Evolutionary conservation across 2,797 vertebrate species (phyloP).

Genomic region (Zenarchopterus dispar): DNA sequence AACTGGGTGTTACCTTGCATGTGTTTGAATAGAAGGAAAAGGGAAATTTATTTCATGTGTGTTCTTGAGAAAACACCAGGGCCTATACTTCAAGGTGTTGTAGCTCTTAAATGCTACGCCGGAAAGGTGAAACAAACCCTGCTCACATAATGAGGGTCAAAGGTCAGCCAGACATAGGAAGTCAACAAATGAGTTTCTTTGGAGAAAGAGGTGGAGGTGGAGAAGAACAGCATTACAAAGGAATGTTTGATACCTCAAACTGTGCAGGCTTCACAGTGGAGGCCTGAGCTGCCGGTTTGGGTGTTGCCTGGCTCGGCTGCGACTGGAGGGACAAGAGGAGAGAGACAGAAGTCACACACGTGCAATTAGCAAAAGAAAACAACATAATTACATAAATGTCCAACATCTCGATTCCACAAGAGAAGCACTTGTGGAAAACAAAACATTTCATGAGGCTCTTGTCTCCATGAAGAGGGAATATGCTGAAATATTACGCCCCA

Average conservation of each 20-base stretch:
- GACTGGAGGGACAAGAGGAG: conserved; percentile 68
- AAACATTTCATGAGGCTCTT: conserved; percentile 7
- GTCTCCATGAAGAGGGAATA: neutral
- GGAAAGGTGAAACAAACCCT: conserved; percentile 46
- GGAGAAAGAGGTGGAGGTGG: neutral
- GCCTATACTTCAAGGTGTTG: neutral
- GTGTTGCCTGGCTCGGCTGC: conserved; percentile 71
- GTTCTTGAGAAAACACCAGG: neutral
- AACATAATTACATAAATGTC: conserved; percentile 25
- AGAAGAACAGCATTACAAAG: conserved; percentile 1
- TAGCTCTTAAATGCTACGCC: conserved; percentile 7
- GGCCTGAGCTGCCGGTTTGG: conserved; percentile 73
- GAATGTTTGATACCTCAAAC: conserved; percentile 77
- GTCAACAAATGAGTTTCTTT: conserved; percentile 7
- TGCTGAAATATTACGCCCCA: neutral
- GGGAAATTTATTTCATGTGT: conserved; percentile 34
- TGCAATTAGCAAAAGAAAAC: conserved; percentile 8
- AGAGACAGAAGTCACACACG: conserved; percentile 22
- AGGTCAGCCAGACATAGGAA: conserved; percentile 31
- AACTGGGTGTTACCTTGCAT: conserved; percentile 36
- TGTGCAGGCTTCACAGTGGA: conserved; percentile 73
- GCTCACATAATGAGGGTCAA: conserved; percentile 24
- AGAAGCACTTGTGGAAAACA: conserved; percentile 2
- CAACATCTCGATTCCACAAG: conserved; percentile 19
- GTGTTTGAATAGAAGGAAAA: conserved; percentile 56